Conservation (phyloP, 2,113 vertebrate genomes). For the Tragulus kanchil region DNA sequence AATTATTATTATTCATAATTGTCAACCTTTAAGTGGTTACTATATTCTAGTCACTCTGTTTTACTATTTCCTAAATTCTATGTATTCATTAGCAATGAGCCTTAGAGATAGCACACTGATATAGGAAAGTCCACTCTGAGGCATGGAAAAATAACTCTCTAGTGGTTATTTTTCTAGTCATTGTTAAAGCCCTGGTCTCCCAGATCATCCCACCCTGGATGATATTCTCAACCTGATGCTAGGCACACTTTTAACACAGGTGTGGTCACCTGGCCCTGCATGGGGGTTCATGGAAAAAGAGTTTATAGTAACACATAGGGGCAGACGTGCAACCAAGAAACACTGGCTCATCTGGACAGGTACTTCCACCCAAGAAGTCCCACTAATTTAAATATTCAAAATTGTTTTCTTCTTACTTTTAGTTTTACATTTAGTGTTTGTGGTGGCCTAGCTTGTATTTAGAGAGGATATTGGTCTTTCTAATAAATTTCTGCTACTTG, state of each 20-base stretch:
- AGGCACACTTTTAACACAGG: background rate
- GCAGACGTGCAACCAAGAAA: background rate
- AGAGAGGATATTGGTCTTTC: background rate
- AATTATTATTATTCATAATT: background rate
- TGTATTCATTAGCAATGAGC: background rate
- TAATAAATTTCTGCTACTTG: background rate
- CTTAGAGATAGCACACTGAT: background rate
- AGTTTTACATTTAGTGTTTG: background rate
- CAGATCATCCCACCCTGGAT: background rate
- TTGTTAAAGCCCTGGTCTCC: background rate
- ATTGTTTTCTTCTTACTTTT: background rate
- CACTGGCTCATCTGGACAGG: background rate
- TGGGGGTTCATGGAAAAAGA: background rate
- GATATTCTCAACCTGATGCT: background rate
- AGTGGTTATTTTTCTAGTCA: background rate
- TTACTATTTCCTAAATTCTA: background rate
- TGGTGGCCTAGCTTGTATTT: background rate
- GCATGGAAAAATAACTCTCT: constrained; percentile 61
- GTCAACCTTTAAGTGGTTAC: background rate
- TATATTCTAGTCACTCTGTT: background rate
- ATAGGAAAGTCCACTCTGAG: background rate
- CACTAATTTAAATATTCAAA: background rate
- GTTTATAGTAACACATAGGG: background rate
- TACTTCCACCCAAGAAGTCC: background rate
- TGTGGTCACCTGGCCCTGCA: background rate